Conservation (phyloP, 2,113 vertebrate species). For the Tetraodon nigroviridis region DNA sequence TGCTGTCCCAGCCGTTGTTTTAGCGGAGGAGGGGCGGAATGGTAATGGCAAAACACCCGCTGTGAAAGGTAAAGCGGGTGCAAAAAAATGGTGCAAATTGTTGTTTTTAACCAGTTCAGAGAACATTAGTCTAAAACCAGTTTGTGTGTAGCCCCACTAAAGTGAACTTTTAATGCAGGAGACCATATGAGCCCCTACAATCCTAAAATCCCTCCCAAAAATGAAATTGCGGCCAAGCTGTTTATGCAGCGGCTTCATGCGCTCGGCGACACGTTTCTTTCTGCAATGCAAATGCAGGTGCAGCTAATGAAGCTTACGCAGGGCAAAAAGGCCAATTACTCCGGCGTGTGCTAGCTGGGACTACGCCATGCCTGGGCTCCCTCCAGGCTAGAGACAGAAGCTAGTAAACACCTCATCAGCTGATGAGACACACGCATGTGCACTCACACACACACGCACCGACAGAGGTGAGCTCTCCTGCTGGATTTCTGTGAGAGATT, state of each 20-base stretch:
- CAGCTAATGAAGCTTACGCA: conserved; percentile 70
- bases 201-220: conserved; percentile 15
- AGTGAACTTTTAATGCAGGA: too few species aligned
- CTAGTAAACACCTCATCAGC: conserved; percentile 79
- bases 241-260: conserved; percentile 65
- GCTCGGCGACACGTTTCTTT: conserved; percentile 51
- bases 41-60: conserved; percentile 27
- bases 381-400: conserved; percentile 77
- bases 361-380: conserved; percentile 65
- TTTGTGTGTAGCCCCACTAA: background rate
- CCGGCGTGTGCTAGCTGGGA: conserved; percentile 59
- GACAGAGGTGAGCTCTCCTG: conserved; percentile 4
- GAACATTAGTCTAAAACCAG: background rate
- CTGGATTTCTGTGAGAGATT: conserved; percentile 23
- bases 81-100: too few species aligned
- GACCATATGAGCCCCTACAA: background rate
- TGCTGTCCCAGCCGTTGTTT: conserved; percentile 38
- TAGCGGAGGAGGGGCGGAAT: conserved; percentile 19
- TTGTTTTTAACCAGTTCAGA: too few species aligned
- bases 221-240: conserved; percentile 51
- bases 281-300: conserved; percentile 73
- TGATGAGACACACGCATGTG: conserved; percentile 65
- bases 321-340: conserved; percentile 74
- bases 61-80: background rate
- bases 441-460: conserved; percentile 20